Base-by-base conservation (phyloP, 2,888 invertebrate genomes). In the Cyclophora albipunctata region DNA sequence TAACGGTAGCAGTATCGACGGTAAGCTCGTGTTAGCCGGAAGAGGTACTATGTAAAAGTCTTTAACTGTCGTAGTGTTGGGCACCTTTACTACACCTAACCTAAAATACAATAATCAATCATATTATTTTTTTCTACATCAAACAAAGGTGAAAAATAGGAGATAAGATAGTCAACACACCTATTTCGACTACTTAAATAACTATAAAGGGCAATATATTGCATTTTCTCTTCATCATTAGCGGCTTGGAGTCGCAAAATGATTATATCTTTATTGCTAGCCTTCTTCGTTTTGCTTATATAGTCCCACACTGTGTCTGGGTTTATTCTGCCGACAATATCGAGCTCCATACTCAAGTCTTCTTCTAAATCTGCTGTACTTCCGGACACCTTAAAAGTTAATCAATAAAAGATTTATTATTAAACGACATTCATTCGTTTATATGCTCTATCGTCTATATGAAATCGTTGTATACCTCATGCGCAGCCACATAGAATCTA, bases 221-320 rank as follows among this genome's bases (percentile, higher is more conserved):
- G 94, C 77, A 93, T 93, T 72, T 95, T 94, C 73, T 97, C 96
- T 64, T 95, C 94, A 52, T 94, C 93, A 60, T 93, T 93, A 0
- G 94, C 93, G 0, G 97, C 95, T 60, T 94, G 93, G 47, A 98
- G 85, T 55, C 94, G 90, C 48, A 98, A 88, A 34, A 98, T 91
- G 6, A 96, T 91, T 35, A 98, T 95, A 69, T 97, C 96, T 82
- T 97, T 97, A 54, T 94, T 94, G 45, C 94, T 94, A 43, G 94
- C 93, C 71, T 95, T 94, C 70, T 95, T 95, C 89, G 97, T 95
- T 84, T 98, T 96, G 40, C 91, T 91, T 50, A 98, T 93, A 73
- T 98, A 98, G 52, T 98, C 97, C 96, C 96, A 98, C 4, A 95
- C 97, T 6, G 95, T 96, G 6, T 94, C 94, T 0, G 96, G 96